These are phyloP conservation scores for Jacana jacana DNA, from an alignment of 2,113 vertebrate species.

Conservation along the genomic window DNA sequence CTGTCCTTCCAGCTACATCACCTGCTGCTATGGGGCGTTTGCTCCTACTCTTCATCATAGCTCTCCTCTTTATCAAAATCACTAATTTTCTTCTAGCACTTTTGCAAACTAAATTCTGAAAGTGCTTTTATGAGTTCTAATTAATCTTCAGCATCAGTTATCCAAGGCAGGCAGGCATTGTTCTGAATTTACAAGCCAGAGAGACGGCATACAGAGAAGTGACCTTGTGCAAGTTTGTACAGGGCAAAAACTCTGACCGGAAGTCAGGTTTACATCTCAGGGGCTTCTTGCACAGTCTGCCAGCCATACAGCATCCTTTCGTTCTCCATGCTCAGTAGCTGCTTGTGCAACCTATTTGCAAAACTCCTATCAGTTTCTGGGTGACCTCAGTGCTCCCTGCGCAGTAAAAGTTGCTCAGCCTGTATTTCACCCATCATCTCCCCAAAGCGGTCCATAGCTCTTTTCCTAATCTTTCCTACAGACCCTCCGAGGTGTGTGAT, in stretches of 20 bases:
- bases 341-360: neutral
- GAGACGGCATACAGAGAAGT: neutral
- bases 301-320: neutral
- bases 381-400: neutral
- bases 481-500: accelerated
- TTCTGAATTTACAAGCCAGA: neutral
- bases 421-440: neutral
- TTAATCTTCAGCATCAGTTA: conserved; percentile 1
- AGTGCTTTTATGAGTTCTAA: neutral
- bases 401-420: neutral
- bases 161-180: neutral
- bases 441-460: neutral
- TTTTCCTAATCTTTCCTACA: neutral
- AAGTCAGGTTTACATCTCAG: neutral
- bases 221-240: neutral
- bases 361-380: neutral
- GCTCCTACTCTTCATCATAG: neutral
- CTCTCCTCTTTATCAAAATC: neutral
- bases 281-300: neutral
- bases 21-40: neutral
- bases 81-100: neutral
- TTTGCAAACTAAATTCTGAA: neutral
- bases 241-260: neutral
- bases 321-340: neutral
- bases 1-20: neutral